Conservation (phyloP, 2,797 vertebrate genomes). For the Gorsachius magnificus region DNA sequence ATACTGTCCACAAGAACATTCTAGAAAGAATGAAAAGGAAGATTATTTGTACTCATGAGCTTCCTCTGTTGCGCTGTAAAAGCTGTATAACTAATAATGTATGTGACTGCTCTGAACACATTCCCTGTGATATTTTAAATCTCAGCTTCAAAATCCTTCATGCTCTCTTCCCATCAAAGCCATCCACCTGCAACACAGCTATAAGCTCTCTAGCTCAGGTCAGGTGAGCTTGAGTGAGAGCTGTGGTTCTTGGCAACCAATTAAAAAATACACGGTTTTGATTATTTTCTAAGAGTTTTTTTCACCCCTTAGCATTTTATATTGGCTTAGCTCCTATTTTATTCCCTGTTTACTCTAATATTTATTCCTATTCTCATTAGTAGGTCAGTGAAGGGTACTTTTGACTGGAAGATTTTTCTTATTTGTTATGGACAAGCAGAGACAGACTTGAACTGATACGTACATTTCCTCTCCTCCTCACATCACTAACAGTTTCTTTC, state of each 20-base stretch:
- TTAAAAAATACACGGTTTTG: neutral
- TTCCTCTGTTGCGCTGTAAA: conserved; percentile 87
- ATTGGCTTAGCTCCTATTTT: neutral
- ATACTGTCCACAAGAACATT: neutral
- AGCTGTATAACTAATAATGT: conserved; percentile 86
- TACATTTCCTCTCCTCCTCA: neutral
- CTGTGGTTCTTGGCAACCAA: conserved; percentile 78
- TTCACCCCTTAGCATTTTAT: neutral
- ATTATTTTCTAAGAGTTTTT: neutral
- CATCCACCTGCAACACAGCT: conserved; percentile 82
- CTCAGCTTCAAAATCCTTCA: conserved; percentile 81
- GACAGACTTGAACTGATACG: neutral
- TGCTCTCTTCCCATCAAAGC: conserved; percentile 85
- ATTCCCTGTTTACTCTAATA: neutral
- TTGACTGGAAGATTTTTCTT: neutral
- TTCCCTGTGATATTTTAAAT: conserved; percentile 84
- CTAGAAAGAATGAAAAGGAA: neutral
- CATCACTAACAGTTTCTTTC: neutral
- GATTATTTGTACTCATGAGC: conserved; percentile 47
- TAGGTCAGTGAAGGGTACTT: neutral
- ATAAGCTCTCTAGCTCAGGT: conserved; percentile 83
- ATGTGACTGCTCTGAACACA: conserved; percentile 87
- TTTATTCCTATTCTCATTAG: neutral
- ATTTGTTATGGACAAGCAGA: neutral
- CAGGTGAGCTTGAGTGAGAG: conserved; percentile 81